Evolutionary conservation across 92 coral and sea anemone genomes (phyloP), one percentile per base, ranked within the genome.

Genomic region (Nematostella vectensis): DNA sequence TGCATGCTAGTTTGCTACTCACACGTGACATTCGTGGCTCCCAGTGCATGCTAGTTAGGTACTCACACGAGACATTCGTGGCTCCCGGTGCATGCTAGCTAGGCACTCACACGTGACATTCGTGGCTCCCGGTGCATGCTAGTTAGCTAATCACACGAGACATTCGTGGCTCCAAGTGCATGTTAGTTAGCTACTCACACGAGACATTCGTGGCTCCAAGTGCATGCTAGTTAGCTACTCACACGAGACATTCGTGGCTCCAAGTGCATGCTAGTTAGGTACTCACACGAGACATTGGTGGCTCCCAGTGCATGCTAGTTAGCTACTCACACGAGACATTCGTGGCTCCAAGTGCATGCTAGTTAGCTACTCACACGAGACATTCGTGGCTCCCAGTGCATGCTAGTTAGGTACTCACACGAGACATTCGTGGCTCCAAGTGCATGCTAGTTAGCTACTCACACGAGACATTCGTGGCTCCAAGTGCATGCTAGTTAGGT

Each of bases 11-110:
- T 80, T n/a, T n/a, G n/a, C n/a, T n/a, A 72, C 86, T 62, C 50
- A 78, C 83, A 65, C 2, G 50, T 28, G 22, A 83, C 67, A 11
- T 70, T 58, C 1, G 86, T 72, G 71, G 48, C 50, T 21, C 23
- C 61, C n/a, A 87, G 94, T 28, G 78, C 50, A 23, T 83, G 94
- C 25, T 83, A 83, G 9, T 80, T n/a, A n/a, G n/a, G n/a, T n/a
- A 72, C 86, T 62, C 50, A 78, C 83, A 65, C 2, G 50, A 23
- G 22, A 83, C 67, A 11, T 70, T 58, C 1, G 86, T 72, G 71
- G 48, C 50, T 21, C 23, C 61, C n/a, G 94, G 94, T 28, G 78
- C 50, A 23, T 83, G 94, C 25, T 83, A 83, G 9, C n/a, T n/a
- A n/a, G n/a, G n/a, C n/a, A 72, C 86, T 62, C 50, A 78, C 83